A percentile compares a stretch with the other conserved stretches of the same genome.
Conservation (phyloP, 2,113 vertebrate species). For the Cynopterus brachyotis region DNA sequence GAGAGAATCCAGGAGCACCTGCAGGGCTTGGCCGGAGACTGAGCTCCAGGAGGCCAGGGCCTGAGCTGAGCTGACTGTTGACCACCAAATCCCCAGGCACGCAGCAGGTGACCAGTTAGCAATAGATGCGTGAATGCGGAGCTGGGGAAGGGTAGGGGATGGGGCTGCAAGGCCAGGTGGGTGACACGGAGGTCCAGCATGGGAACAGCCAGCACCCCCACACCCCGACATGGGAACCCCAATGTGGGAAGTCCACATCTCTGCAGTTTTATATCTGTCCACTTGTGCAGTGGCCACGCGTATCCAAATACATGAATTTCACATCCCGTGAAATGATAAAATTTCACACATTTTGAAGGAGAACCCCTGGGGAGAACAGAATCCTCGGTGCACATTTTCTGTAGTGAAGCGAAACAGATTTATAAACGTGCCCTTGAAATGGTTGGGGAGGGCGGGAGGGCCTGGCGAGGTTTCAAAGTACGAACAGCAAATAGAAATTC, state of each 20-base stretch:
- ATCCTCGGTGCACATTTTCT: not conserved
- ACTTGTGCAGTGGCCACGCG: not conserved
- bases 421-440: not conserved
- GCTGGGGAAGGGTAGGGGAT: fast-evolving
- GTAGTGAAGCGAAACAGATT: not conserved
- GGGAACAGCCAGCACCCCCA: too few relatives aligned
- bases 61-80: not conserved
- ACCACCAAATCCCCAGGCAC: not conserved
- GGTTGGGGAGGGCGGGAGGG: not conserved
- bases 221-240: not conserved
- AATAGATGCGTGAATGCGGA: not conserved
- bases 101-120: not conserved
- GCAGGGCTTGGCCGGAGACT: not conserved
- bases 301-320: not conserved
- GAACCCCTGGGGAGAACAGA: not conserved
- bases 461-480: not conserved
- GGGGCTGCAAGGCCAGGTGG: not conserved
- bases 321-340: not conserved
- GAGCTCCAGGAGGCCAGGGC: not conserved
- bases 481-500: not conserved
- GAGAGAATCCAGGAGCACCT: not conserved
- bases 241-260: not conserved
- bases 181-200: not conserved
- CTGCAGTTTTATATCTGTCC: not conserved
- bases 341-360: not conserved